Base-by-base conservation (phyloP, 2,113 vertebrate genomes). In the Electrona antarctica region DNA sequence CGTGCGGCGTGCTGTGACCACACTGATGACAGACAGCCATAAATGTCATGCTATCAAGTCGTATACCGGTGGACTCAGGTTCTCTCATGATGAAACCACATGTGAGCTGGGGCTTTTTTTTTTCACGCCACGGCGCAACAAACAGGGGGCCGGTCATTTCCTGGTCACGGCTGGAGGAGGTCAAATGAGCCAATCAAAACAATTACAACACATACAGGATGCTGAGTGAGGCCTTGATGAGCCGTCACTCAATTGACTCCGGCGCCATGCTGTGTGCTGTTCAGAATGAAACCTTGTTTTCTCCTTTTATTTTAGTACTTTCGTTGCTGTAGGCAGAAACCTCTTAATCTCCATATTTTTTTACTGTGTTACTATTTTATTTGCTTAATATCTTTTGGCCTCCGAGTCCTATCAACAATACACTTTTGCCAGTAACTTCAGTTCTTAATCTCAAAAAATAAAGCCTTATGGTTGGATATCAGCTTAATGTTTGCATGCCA, bases 121-220 rank as follows among this genome's bases (percentile, higher is more conserved):
- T n/a, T n/a, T 13, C 10, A 10, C 11, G 10, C 51, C 59, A 12
- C 11, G 11, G 11, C 2, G n/a, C 51, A 41, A 61, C 59, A 64
- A 52, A 28, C 66, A 62, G 69, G 45, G 47, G 28, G 66, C 52
- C 58, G 58, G 73, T 56, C 51, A 76, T 76, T 68, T 71, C 29
- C 73, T 50, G 13, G 64, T 64, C 59, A 64, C 41, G 62, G 52
- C 15, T 71, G 47, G 51, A 57, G 51, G 57, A 59, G 47, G 64
- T 21, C 9, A 15, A 58, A 76, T 60, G 67, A 64, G 59, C 46
- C 64, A 8, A 29, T n/a, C 58, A 60, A 60, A 70, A 59, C 56
- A 60, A 69, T 50, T 59, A 70, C 67, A 52, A 41, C 13, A 61
- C 48, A 48, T 60, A 69, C 46, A 12, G 46, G 47, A 45, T 59